These are phyloP conservation scores for Tenebrosternarchus preto DNA, from an alignment of 2,113 vertebrate genomes.

Conservation along the genomic window DNA sequence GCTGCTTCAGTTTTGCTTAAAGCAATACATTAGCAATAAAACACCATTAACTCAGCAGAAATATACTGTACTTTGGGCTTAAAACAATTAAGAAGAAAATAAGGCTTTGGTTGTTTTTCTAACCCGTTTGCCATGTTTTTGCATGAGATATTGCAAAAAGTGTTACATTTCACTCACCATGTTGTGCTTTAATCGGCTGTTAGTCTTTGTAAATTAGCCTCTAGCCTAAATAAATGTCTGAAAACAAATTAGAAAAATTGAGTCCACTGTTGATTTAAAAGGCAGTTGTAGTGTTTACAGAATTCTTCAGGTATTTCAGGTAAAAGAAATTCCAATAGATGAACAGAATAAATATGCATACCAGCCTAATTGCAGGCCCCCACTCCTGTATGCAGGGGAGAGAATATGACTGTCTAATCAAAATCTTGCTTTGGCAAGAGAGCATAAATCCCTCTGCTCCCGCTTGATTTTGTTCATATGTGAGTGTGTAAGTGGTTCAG, in stretches of 20 bases:
- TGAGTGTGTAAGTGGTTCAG: background rate
- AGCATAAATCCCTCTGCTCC: conserved; percentile 17
- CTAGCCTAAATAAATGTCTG: too few species aligned
- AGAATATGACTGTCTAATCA: conserved; percentile 26
- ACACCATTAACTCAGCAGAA: background rate
- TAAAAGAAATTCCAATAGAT: background rate
- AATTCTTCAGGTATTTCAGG: background rate
- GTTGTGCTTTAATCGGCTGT: too few species aligned
- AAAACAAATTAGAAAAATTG: too few species aligned
- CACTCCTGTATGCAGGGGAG: background rate
- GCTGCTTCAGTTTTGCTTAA: conserved; percentile 15
- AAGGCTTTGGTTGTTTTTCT: too few species aligned
- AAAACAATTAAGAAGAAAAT: too few species aligned
- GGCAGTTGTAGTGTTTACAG: background rate
- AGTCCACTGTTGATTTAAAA: too few species aligned
- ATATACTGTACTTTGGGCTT: background rate
- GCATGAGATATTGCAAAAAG: too few species aligned
- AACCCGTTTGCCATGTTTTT: too few species aligned
- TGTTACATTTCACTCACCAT: too few species aligned
- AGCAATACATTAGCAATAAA: conserved; percentile 2
- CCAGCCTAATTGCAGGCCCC: background rate
- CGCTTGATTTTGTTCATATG: background rate
- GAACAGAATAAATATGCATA: background rate
- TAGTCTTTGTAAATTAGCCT: too few species aligned
- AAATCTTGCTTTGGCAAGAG: background rate